Base-by-base conservation (phyloP, 2,113 vertebrate species). In the Corvus hawaiiensis region DNA sequence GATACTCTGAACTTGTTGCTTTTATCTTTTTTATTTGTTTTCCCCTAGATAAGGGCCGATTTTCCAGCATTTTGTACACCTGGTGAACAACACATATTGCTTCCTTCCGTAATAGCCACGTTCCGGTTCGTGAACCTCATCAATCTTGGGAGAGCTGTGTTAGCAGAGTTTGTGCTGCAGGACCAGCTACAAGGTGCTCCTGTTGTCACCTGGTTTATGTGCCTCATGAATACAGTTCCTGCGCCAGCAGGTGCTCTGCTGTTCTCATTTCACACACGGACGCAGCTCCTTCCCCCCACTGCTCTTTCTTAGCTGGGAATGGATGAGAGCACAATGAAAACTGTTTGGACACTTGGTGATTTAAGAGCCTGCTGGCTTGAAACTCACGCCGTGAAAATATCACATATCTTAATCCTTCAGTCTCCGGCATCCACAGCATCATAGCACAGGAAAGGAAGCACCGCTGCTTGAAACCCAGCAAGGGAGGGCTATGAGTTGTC, bases 291-390 rank as follows among this genome's bases (percentile, higher is more conserved):
- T 62, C 61, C 68, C 46, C 56, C 64, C 10, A 24, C 67, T 22
- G 21, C 32, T 87, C 59, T 41, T 27, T 13, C 77, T 54, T 78
- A 75, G 79, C 4, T 0, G 59, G 80, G 64, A 84, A 64, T 16
- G 76, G 63, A 59, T 82, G 51, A 69, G 62, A 85, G 52, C 48
- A 41, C 78, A 84, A 4, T 10, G 51, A 73, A 76, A 90, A 74
- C 54, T 59, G 81, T 90, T 94, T 93, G 92, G 82, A 87, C 71
- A 67, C 80, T 78, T 35, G 68, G 84, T 74, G 95, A 68, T 91
- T 90, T 87, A 72, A 87, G 72, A 94, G 81, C 59, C 87, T 67
- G 44, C 79, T 87, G 83, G 62, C 79, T 81, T 12, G 24, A 64
- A 55, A 44, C 41, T 90, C 87, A 33, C 0, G 11, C 90, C 94